Evolutionary conservation across 2,797 vertebrate species (phyloP), one percentile per base, ranked within the genome.

Genomic region (Myotis vivesi): DNA sequence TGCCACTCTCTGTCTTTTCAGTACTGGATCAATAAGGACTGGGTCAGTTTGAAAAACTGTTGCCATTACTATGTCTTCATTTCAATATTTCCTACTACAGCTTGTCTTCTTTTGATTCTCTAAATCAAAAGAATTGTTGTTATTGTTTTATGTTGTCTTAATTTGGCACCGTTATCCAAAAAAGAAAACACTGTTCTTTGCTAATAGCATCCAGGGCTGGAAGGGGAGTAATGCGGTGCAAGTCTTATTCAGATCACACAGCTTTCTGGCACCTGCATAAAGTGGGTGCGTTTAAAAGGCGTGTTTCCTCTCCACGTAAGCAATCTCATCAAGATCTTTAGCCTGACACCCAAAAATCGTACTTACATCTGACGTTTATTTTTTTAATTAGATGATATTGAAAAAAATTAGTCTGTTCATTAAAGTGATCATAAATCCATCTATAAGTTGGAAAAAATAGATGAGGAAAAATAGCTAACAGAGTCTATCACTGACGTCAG

Each of bases 301-400:
- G 1, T 6, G 0, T 19, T 41, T 85, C 53, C 44, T 94, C 11
- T 77, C 20, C 51, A 41, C 20, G 19, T 38, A 23, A 81, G 19
- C 7, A 38, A 72, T 62, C 71, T 64, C 51, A 89, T 57, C 22
- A 71, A 80, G 64, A 79, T 80, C 71, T 87, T 46, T 59, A 71
- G 6, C n/a, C 38, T 53, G 23, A 91, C 41, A 95, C 22, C 13
- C 28, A 72, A 79, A 93, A 68, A 86, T 13, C 38, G 41, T 53
- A 20, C 59, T 94, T 76, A 33, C 33, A 49, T n/a, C 17, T 57
- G 36, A 75, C 30, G 13, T 82, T 44, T 51, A 28, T 53, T 76
- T 86, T 86, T 77, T 91, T 87, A 82, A 62, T 69, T 82, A 85
- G 19, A 62, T 66, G 36, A 87, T 80, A 97, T 22, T 88, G 80